Conservation (phyloP, 53 echinoderm and acorn worm genomes). For the Paracentrotus lividus region DNA sequence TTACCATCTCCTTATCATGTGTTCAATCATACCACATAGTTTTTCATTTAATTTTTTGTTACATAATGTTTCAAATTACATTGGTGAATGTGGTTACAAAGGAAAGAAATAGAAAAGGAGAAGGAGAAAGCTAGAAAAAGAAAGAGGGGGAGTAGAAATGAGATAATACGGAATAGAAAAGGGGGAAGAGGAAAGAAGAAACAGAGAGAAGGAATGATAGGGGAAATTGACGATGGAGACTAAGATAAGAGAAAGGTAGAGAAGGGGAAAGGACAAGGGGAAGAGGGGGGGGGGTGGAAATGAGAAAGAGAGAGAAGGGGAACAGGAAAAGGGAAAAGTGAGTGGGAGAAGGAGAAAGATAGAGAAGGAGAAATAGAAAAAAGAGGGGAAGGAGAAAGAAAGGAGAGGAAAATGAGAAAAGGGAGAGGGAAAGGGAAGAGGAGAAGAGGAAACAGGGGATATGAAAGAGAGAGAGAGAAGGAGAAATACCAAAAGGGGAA, state of each 20-base stretch:
- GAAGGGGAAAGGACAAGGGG: not conserved
- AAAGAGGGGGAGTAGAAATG: not conserved
- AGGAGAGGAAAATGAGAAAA: too few species aligned
- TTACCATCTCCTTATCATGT: not conserved
- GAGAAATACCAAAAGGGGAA: too few species aligned
- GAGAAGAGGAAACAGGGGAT: not conserved
- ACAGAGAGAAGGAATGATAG: not conserved
- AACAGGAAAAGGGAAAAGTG: not conserved
- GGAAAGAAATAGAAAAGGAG: not conserved
- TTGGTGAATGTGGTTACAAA: not conserved
- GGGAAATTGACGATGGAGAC: not conserved
- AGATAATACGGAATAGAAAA: not conserved
- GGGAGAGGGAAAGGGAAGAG: not conserved
- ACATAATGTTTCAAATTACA: not conserved
- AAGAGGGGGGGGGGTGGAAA: not conserved
- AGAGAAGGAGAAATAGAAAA: not conserved
- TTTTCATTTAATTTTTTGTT: not conserved
- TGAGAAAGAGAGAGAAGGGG: too few species aligned
- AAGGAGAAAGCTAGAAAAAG: not conserved
- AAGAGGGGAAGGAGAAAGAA: not conserved
- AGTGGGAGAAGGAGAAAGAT: not conserved
- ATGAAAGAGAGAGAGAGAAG: too few species aligned
- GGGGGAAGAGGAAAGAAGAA: not conserved
- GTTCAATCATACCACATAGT: not conserved
- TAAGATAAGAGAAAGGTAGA: not conserved